Conservation (phyloP, 2,888 invertebrate species). For the Spisula solida region DNA sequence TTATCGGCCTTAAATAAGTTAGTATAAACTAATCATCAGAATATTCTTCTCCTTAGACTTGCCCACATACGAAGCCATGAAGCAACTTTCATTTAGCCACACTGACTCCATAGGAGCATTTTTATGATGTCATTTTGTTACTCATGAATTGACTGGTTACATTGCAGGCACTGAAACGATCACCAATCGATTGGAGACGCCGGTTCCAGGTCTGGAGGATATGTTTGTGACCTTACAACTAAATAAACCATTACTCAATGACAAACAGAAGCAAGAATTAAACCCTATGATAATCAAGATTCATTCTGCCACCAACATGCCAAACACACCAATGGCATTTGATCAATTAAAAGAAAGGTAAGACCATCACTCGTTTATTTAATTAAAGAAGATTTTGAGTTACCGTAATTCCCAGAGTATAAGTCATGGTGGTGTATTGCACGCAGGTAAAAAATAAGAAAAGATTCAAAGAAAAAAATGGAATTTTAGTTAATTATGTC, state of each 20-base stretch:
- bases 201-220: constrained; percentile 84
- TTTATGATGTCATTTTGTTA: not conserved
- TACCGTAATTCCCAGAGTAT: too few species aligned
- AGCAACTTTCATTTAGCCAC: too few species aligned
- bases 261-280: constrained; percentile 80
- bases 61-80: too few species aligned
- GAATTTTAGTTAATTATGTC: too few species aligned
- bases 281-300: constrained; percentile 87
- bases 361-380: not conserved
- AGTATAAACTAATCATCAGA: too few species aligned
- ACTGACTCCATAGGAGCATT: not conserved
- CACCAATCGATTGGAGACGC: constrained; percentile 82
- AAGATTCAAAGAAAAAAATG: too few species aligned
- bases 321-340: constrained; percentile 81
- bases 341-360: constrained; percentile 83
- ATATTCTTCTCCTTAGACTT: too few species aligned
- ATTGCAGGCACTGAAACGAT: constrained; percentile 80
- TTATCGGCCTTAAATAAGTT: too few species aligned
- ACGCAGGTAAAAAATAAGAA: too few species aligned
- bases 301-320: constrained; percentile 84
- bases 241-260: constrained; percentile 83
- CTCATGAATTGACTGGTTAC: not conserved
- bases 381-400: too few species aligned
- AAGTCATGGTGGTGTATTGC: too few species aligned
- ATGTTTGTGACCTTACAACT: constrained; percentile 83